Conservation (phyloP, 2,113 vertebrate species). For the Hippolais icterina region DNA sequence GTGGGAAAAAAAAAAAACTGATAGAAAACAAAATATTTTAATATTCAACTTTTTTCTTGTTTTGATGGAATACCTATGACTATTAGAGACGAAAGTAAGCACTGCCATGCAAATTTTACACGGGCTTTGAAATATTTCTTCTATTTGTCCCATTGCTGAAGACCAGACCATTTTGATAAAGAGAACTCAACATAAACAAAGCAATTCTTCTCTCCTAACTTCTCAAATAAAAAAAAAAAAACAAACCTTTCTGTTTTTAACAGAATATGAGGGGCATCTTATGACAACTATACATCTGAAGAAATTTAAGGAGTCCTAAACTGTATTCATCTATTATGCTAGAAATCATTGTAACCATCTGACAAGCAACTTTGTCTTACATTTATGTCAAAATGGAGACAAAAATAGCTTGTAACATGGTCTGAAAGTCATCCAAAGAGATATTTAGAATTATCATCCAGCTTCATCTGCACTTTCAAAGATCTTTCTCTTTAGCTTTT, state of each 20-base stretch:
- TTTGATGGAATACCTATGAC: not conserved
- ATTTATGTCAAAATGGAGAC: constrained; percentile 18
- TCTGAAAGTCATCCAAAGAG: constrained; percentile 53
- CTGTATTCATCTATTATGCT: constrained; percentile 12
- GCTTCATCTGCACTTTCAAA: constrained; percentile 55
- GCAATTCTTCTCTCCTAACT: not conserved
- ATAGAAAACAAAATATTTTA: not conserved
- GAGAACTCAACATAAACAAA: not conserved
- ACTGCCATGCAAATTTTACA: not conserved
- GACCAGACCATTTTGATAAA: not conserved
- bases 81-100: not conserved
- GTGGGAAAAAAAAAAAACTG: not conserved
- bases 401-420: constrained; percentile 47
- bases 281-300: constrained; percentile 36
- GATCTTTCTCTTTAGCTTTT: constrained; percentile 57
- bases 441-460: constrained; percentile 69
- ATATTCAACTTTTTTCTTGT: not conserved
- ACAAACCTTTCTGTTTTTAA: not conserved
- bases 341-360: constrained; percentile 44
- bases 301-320: constrained; percentile 33
- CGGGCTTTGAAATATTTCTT: not conserved
- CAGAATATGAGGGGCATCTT: constrained; percentile 28
- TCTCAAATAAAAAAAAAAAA: not conserved
- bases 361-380: constrained; percentile 48
- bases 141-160: not conserved